Percentiles rank a stretch among this genome's conserved stretches.
phyloP scores from a whole-genome alignment of 2,888 invertebrate species.

The Beris chalybata region DNA sequence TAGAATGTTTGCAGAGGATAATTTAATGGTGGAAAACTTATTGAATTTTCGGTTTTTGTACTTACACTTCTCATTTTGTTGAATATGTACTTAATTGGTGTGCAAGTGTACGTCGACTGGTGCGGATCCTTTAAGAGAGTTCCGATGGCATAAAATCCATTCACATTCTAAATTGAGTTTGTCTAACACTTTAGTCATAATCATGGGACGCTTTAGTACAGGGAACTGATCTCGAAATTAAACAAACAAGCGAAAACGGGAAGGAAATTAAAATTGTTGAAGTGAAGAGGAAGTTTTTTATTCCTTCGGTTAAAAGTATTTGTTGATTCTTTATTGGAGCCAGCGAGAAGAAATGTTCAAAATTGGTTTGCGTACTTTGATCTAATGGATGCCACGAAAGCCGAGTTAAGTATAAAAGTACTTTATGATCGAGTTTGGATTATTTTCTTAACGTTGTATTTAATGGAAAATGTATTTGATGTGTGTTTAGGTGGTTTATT shows the following conservation, averaged over 20 bases:
- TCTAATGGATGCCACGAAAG: no score
- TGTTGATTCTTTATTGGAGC: no score
- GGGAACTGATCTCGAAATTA: conserved; percentile 33
- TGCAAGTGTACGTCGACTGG: conserved; percentile 15
- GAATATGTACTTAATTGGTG: conserved; percentile 31
- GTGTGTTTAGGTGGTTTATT: no score
- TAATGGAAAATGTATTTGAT: no score
- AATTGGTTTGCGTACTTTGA: background rate
- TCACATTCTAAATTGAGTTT: conserved; percentile 31
- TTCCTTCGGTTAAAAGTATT: no score
- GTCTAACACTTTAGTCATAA: conserved; percentile 29
- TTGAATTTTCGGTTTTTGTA: conserved; percentile 36
- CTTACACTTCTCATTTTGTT: conserved; percentile 20
- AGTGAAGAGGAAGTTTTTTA: background rate
- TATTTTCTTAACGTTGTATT: no score
- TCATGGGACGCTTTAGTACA: conserved; percentile 16
- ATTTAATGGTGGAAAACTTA: conserved; percentile 35
- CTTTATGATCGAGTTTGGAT: no score
- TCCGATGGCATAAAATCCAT: conserved; percentile 9
- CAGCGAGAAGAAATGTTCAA: background rate
- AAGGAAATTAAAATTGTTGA: background rate
- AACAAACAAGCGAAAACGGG: conserved; percentile 5
- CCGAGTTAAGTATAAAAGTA: no score
- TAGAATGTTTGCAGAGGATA: conserved; percentile 34
- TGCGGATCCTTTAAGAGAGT: background rate